Evolutionary conservation across 2,797 vertebrate species (phyloP).

Genomic region (Bufotes viridis): DNA sequence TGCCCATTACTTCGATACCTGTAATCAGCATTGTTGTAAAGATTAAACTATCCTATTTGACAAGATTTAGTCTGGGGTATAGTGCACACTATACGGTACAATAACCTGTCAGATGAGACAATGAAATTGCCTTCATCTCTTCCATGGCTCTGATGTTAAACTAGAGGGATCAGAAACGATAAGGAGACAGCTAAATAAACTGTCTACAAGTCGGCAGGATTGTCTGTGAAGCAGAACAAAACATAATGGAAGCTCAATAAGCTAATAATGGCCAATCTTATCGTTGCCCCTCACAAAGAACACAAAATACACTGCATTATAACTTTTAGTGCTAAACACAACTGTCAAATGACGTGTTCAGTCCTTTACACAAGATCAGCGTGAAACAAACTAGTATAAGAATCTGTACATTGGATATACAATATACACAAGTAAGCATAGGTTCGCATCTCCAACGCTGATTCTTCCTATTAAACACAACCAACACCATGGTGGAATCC

Average conservation of each 20-base stretch:
- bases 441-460: neutral
- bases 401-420: neutral
- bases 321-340: constrained; percentile 20
- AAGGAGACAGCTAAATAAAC: constrained; percentile 48
- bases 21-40: constrained; percentile 44
- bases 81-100: constrained; percentile 39
- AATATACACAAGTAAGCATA: neutral
- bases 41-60: constrained; percentile 47
- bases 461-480: neutral
- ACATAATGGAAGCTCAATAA: constrained; percentile 45
- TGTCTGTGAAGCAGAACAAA: constrained; percentile 47
- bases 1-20: constrained; percentile 47
- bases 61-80: constrained; percentile 47
- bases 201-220: constrained; percentile 37
- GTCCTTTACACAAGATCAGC: neutral
- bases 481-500: too few species aligned
- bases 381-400: neutral
- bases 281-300: constrained; percentile 9
- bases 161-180: constrained; percentile 41
- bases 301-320: constrained; percentile 29
- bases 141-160: constrained; percentile 43
- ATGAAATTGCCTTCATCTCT: constrained; percentile 52
- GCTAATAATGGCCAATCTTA: constrained; percentile 44
- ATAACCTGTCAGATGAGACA: constrained; percentile 53
- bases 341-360: neutral